Conservation (phyloP, 2,113 vertebrate species). For the Hystrix brachyura region DNA sequence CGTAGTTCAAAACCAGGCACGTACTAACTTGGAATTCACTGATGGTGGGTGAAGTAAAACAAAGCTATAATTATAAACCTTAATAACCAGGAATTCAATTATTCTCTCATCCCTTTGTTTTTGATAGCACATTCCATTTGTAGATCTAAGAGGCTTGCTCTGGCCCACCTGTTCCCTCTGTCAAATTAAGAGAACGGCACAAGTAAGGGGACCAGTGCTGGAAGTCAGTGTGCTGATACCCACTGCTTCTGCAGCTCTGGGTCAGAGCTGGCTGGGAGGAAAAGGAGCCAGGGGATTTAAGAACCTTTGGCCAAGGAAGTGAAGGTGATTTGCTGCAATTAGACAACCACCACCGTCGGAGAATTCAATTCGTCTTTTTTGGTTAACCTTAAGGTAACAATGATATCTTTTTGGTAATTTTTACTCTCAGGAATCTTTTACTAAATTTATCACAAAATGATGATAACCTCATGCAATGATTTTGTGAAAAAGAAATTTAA, state of each 20-base stretch:
- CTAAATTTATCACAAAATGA: not conserved
- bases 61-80: not conserved
- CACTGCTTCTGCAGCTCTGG: not conserved
- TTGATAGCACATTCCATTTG: not conserved
- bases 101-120: not conserved
- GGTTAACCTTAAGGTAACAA: not conserved
- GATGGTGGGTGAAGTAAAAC: not conserved
- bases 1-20: not conserved
- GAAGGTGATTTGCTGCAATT: not conserved
- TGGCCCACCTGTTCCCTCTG: not conserved
- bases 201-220: no score
- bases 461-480: not conserved
- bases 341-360: not conserved
- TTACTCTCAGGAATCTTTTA: not conserved
- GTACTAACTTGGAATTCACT: not conserved
- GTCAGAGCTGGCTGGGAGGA: not conserved
- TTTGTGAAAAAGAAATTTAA: not conserved
- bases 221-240: accelerated
- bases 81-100: not conserved
- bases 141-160: not conserved
- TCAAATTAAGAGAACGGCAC: not conserved
- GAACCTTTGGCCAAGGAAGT: not conserved
- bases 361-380: not conserved
- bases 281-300: not conserved
- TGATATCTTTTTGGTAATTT: slow-evolving; percentile 25